Base-by-base conservation (phyloP, 2,888 invertebrate species). In the Polydrusus tereticollis region DNA sequence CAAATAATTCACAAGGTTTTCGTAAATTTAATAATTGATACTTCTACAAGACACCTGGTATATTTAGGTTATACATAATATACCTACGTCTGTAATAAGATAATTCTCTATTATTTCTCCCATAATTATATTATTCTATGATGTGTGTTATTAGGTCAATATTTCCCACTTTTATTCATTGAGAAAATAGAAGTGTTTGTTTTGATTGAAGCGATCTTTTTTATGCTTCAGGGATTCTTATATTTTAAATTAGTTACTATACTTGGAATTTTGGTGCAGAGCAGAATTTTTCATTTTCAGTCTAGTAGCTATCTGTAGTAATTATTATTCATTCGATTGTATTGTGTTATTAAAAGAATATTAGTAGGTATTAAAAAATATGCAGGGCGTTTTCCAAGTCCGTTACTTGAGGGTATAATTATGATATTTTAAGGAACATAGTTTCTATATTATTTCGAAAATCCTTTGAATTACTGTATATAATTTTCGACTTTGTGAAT, bases 201-300 rank as follows among this genome's bases (percentile, higher is more conserved):
- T 55, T 55, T 55, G 52, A 55, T 55, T 55, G 21, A 47, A 18
- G 8, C 29, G 29, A 55, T 55, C 33, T 55, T 55, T 52, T 55
- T 55, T 6, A 29, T 18, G 52, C 52, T 26, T 4, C 10, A 2
- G 8, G 16, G 26, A 16, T 16, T 10, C 14, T n/a, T n/a, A n/a
- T 18, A 18, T 29, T 55, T 55, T 29, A 52, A 55, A 55, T 55
- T 55, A 16, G 29, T 18, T 29, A 8, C 10, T n/a, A n/a, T n/a
- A n/a, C n/a, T n/a, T n/a, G n/a, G n/a, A 16, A 29, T 55, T 55
- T 55, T 18, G 52, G 52, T 21, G 14, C 26, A 14, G 23, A 26
- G 50, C 5, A 5, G 14, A 1, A 55, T 55, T 55, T 29, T 55
- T 55, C 52, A 29, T 55, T 55, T 55, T 55, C 52, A 55, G 52